A percentile compares a stretch with the other conserved stretches of the same genome.
These are phyloP conservation scores for Phrynocephalus versicolor DNA, from an alignment of 2,113 vertebrate genomes.

Conservation along the genomic window DNA sequence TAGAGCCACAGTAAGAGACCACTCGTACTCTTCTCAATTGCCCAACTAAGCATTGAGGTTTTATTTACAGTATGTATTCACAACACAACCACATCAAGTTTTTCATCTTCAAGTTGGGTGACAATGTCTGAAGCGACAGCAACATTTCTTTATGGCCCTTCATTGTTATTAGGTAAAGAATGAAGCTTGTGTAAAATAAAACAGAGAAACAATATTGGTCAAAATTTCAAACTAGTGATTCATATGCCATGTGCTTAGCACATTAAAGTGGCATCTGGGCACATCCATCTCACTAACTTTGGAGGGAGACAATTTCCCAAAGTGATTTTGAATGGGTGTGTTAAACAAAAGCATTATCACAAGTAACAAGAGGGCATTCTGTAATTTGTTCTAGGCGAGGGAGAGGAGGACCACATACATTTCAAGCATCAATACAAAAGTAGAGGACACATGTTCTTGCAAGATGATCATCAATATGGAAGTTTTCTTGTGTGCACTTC, in stretches of 20 bases:
- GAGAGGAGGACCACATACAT: conserved; percentile 28
- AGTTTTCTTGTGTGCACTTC: conserved; percentile 52
- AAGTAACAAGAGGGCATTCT: neutral
- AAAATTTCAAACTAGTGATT: neutral
- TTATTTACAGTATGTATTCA: neutral
- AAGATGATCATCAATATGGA: neutral
- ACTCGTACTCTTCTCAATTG: neutral
- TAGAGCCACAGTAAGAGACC: conserved; percentile 68
- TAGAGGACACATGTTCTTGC: conserved; percentile 17
- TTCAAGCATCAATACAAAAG: conserved; percentile 30
- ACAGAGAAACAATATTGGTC: conserved; percentile 13
- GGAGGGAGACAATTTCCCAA: neutral
- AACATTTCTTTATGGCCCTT: conserved; percentile 25
- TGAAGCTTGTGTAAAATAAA: conserved; percentile 30
- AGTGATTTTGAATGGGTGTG: neutral
- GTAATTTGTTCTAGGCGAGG: conserved; percentile 10
- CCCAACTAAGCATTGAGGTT: conserved; percentile 14
- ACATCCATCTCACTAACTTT: neutral
- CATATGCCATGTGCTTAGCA: neutral
- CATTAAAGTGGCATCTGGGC: neutral
- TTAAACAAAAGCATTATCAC: conserved; percentile 46
- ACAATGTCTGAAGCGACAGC: conserved; percentile 13
- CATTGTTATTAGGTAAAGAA: conserved; percentile 25
- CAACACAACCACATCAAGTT: neutral
- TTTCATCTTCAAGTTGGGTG: neutral